These are phyloP conservation scores for Hafferia zeledoni DNA, from an alignment of 2,797 vertebrate genomes.

Conservation along the genomic window DNA sequence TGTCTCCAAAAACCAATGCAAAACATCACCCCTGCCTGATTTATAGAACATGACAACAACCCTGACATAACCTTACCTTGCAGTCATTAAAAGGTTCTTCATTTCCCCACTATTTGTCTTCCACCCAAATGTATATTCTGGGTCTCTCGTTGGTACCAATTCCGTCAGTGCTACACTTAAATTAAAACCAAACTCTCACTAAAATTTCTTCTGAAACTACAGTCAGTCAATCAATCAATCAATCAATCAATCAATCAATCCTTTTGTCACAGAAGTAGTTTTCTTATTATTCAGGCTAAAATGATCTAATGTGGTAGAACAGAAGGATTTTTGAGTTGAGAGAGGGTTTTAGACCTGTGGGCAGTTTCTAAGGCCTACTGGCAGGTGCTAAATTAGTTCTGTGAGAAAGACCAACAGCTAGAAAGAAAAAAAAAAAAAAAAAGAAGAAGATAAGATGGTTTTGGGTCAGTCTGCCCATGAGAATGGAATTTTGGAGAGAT, in stretches of 20 bases:
- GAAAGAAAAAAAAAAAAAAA: too few species aligned
- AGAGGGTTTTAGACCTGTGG: too few species aligned
- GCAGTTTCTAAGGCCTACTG: too few species aligned
- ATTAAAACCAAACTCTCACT: background rate
- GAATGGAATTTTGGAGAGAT: too few species aligned
- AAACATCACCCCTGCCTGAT: background rate
- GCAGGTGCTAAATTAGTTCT: too few species aligned
- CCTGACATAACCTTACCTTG: background rate
- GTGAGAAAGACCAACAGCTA: too few species aligned
- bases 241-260: fast-evolving
- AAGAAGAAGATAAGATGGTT: too few species aligned
- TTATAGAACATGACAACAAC: background rate
- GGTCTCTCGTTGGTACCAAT: fast-evolving
- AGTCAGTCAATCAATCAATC: background rate
- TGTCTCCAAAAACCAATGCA: background rate
- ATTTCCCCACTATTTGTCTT: background rate
- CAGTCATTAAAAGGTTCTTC: background rate
- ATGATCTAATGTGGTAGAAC: too few species aligned
- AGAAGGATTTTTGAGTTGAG: too few species aligned
- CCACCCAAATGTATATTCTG: too few species aligned
- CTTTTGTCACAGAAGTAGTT: background rate
- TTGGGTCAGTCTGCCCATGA: too few species aligned
- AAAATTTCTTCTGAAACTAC: background rate
- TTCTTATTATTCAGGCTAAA: background rate
- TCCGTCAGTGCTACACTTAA: background rate